Base-by-base conservation (phyloP, 2,113 vertebrate species). In the Ifrita kowaldi region DNA sequence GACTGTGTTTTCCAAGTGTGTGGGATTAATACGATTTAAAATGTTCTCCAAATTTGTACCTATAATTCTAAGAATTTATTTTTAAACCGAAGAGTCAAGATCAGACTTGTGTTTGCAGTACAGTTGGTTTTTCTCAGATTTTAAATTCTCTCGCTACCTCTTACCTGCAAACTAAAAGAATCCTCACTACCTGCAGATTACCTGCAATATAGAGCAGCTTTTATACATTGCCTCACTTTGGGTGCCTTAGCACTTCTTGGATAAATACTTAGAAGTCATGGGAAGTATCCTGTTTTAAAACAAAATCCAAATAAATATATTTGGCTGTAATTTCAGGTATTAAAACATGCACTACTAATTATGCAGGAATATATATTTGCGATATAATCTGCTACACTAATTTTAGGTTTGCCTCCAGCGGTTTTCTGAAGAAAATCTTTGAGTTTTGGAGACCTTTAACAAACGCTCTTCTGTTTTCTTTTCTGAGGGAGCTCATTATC, bases 41-140 rank as follows among this genome's bases (percentile, higher is more conserved):
- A 68, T 35, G 1, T n/a, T 63, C 5, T 67, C 27, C 23, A 46
- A 59, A 35, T 63, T 90, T 78, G 1, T 67, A 7, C 23, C 5
- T 87, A 12, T 67, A 67, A 22, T 87, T 87, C 19, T 39, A 42
- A 78, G 13, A 50, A 9, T 0, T 16, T 55, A 9, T 16, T 78
- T 76, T 52, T 39, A 10, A 59, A 39, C 18, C n/a, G 3, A 71
- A 42, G 5, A 17, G 10, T 44, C 23, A 60, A 68, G 56, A 56
- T 89, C 39, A 78, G 10, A 11, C 7, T 55, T 37, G 3, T 14
- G 26, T 74, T n/a, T 88, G 10, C 35, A 47, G 14, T 33, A 23
- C 0, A 0, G 2, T 68, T 68, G 5, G 0, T 73, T 77, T 78
- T 50, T 28, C 26, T 30, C 1, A 1, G 3, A 13, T 83, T 76